Conservation (phyloP, 2,888 invertebrate species). For the Barypeithes pellucidus region DNA sequence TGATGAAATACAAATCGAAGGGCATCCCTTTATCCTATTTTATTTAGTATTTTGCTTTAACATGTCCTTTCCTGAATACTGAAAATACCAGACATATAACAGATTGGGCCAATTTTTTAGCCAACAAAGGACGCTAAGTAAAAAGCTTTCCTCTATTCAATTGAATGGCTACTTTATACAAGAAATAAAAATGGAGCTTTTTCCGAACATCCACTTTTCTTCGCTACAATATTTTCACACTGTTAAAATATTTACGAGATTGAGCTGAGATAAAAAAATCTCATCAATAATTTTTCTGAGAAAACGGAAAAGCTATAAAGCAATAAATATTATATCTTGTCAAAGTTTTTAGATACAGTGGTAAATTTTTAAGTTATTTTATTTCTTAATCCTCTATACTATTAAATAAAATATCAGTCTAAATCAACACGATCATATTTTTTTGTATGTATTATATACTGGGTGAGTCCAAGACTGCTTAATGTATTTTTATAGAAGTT, state of each 20-base stretch:
- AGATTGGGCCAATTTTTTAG: slow-evolving; percentile 49
- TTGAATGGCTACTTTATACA: slow-evolving; percentile 48
- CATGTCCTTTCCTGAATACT: slow-evolving; percentile 5
- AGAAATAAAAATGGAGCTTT: slow-evolving; percentile 48
- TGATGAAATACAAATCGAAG: neutral
- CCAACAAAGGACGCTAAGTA: slow-evolving; percentile 41
- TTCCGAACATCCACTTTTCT: slow-evolving; percentile 41
- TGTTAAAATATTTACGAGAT: slow-evolving; percentile 48
- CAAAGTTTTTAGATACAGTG: neutral
- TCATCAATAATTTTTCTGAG: slow-evolving; percentile 4
- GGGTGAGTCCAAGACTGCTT: no score
- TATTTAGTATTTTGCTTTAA: slow-evolving; percentile 3
- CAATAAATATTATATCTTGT: slow-evolving; percentile 12
- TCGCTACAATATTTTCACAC: slow-evolving; percentile 26
- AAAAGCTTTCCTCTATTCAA: slow-evolving; percentile 50
- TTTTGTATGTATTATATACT: no score
- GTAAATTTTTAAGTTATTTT: neutral
- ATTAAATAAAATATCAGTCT: no score
- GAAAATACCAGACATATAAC: slow-evolving; percentile 45
- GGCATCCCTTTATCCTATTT: neutral
- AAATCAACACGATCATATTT: no score
- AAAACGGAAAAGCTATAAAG: slow-evolving; percentile 12
- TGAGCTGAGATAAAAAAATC: slow-evolving; percentile 36
- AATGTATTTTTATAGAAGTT: no score
- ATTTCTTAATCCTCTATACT: neutral